phyloP scores from a whole-genome alignment of 2,113 vertebrate genomes.

The Scomber scombrus region DNA sequence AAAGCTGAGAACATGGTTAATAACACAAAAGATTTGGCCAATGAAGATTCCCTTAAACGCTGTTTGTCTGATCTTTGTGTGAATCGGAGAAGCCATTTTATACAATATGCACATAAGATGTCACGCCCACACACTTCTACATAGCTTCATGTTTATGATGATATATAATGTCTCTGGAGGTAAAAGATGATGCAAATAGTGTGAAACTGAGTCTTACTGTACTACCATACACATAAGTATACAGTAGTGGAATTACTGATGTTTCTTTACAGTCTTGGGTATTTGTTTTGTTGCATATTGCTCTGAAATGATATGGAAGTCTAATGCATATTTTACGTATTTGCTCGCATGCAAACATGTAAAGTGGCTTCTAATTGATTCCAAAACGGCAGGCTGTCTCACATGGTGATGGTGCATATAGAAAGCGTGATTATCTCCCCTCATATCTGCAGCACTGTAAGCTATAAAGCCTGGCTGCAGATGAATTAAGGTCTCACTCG shows the following conservation, averaged over 20 bases:
- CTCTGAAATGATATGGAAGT: neutral
- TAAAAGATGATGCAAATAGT: constrained; percentile 27
- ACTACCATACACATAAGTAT: neutral
- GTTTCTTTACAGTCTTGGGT: neutral
- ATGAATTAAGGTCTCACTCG: neutral
- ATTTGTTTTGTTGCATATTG: neutral
- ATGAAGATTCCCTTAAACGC: constrained; percentile 31
- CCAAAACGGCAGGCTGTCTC: constrained; percentile 4
- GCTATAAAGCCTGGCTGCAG: constrained; percentile 5
- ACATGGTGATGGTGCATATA: constrained; percentile 13
- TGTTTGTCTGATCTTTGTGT: constrained; percentile 35
- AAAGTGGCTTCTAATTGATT: constrained; percentile 34
- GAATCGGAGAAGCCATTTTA: constrained; percentile 36
- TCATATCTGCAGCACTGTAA: constrained; percentile 27
- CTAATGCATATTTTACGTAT: neutral
- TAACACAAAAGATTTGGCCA: neutral
- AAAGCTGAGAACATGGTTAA: constrained; percentile 3
- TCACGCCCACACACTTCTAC: constrained; percentile 31
- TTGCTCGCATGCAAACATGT: neutral
- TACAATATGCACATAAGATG: constrained; percentile 3
- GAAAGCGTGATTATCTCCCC: constrained; percentile 30
- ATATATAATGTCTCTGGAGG: constrained; percentile 8
- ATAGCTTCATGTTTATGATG: constrained; percentile 47
- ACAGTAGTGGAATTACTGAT: neutral
- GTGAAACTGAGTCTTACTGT: constrained; percentile 15